A percentile compares a stretch with the other conserved stretches of the same genome.
phyloP scores from a whole-genome alignment of 1,140 invertebrate genomes.

The Galleria mellonella region DNA sequence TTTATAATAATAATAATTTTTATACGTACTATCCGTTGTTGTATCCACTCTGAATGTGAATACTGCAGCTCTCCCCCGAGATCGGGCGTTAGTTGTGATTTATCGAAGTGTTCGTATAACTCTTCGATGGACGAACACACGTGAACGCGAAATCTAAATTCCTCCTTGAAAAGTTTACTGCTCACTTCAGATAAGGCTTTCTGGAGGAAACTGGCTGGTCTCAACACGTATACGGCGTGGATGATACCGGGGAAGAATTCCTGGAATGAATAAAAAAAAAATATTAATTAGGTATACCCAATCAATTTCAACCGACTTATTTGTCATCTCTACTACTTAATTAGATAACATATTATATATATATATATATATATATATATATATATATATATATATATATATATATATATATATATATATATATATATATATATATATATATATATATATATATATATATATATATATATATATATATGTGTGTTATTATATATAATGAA shows the following conservation, averaged over 20 bases:
- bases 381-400: too few species aligned
- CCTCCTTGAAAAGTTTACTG: constrained; percentile 94
- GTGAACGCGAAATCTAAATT: constrained; percentile 94
- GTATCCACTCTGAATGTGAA: constrained; percentile 96
- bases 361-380: too few species aligned
- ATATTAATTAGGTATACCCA: not conserved
- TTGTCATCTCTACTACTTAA: too few species aligned
- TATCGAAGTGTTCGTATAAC: constrained; percentile 89
- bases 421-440: too few species aligned
- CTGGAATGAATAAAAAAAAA: constrained; percentile 74
- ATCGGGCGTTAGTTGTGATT: constrained; percentile 89
- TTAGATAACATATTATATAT: too few species aligned
- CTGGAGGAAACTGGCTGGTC: constrained; percentile 94
- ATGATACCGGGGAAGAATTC: constrained; percentile 95
- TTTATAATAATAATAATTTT: too few species aligned
- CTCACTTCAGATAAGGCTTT: constrained; percentile 97
- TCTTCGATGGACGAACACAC: constrained; percentile 87
- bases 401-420: too few species aligned
- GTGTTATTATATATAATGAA: too few species aligned
- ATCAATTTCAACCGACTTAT: not conserved
- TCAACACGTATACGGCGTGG: constrained; percentile 92
- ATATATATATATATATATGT: too few species aligned
- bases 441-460: too few species aligned
- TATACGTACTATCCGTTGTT: constrained; percentile 92
- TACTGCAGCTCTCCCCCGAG: constrained; percentile 92